A percentile compares a stretch with the other conserved stretches of the same genome.
Conservation (phyloP, 2,888 invertebrate species). For the Trissonchulus latispiculum region DNA sequence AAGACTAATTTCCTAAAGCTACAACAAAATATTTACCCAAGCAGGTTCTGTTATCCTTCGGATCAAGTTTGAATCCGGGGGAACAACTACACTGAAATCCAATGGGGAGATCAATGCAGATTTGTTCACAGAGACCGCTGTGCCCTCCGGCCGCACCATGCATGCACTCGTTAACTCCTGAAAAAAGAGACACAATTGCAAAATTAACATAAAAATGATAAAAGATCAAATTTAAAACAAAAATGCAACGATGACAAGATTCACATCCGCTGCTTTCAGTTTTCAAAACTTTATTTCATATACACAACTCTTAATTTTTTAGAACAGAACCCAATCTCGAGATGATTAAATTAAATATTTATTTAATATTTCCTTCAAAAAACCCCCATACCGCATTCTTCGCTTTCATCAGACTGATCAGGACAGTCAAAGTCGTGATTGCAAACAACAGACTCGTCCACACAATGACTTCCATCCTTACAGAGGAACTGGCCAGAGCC, state of each 20-base stretch:
- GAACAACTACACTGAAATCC: constrained; percentile 93
- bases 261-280: no score
- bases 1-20: no score
- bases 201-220: no score
- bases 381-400: constrained; percentile 62
- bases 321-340: no score
- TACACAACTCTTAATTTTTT: no score
- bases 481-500: constrained; percentile 69
- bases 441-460: constrained; percentile 67
- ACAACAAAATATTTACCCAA: constrained; percentile 41
- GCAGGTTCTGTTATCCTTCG: constrained; percentile 40
- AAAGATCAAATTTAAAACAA: no score
- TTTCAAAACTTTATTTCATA: no score
- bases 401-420: constrained; percentile 90
- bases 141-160: constrained; percentile 54
- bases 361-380: no score
- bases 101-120: constrained; percentile 81
- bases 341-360: no score
- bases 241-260: no score
- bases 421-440: constrained; percentile 84
- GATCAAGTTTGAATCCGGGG: constrained; percentile 65
- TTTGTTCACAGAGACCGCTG: constrained; percentile 85
- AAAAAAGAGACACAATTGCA: no score
- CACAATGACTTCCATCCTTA: constrained; percentile 72
- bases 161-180: constrained; percentile 81